Base-by-base conservation (phyloP, 2,113 vertebrate species). In the Lagopus leucura region DNA sequence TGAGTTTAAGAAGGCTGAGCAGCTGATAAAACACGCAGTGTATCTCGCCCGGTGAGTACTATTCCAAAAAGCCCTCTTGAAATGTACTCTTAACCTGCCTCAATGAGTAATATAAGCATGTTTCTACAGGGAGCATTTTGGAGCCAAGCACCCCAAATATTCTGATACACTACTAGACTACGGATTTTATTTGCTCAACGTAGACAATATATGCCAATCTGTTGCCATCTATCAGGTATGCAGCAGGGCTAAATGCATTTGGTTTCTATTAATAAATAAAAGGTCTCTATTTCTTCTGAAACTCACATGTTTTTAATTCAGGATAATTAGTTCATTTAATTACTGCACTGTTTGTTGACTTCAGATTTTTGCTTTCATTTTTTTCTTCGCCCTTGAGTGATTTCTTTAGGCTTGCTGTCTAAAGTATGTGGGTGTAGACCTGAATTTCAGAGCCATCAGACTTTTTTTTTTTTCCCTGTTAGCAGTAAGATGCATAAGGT, bases 151-250 rank as follows among this genome's bases (percentile, higher is more conserved):
- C 96, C 99, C 99, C 75, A 99, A 99, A 95, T 99, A 99, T 88
- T 99, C 99, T 0, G 99, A 99, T 96, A 99, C 99, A 2, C 97
- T 99, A 82, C 97, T 99, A 97, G 99, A 99, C 98, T 99, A 99
- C 85, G 99, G 99, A 67, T 99, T 99, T 98, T 99, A 99, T 97
- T 97, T 99, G 91, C 98, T 99, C 95, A 99, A 99, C 48, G 99
- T 99, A 98, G 99, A 99, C 97, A 99, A 99, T 95, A 99, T 99
- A 93, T 99, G 99, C 97, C 99, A 99, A 48, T 99, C 99, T 28
- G 99, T 99, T 93, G 99, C 99, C 75, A 99, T 99, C 98, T 99
- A 99, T 97, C 99, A 99, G 99, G 99, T 99, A 96, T 27, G 97
- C 82, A 88, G 61, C 64, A 64, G 27, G 32, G 19, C 86, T 87